Conservation (phyloP, 2,113 vertebrate species). For the Oxyura jamaicensis region DNA sequence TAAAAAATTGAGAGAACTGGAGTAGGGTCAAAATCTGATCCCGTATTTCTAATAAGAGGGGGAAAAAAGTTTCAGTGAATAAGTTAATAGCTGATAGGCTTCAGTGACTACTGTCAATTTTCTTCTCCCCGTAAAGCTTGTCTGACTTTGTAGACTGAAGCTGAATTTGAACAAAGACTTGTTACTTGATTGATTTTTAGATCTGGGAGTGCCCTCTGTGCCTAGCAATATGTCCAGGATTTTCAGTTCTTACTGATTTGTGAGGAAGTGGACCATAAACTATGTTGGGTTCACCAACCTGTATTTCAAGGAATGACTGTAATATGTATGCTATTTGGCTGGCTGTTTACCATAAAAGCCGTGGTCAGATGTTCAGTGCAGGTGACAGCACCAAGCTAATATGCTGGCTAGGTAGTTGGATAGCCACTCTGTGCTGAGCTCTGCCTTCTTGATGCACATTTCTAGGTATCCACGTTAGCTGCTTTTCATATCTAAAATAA, state of each 20-base stretch:
- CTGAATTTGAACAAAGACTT: not conserved
- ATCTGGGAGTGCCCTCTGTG: not conserved
- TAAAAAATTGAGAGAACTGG: not conserved
- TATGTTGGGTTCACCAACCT: not conserved
- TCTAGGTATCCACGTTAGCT: not conserved
- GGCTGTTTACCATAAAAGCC: not conserved
- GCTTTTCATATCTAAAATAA: not conserved
- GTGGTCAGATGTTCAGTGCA: not conserved
- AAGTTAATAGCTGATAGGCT: not conserved
- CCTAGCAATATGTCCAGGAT: not conserved
- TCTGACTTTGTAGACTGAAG: not conserved
- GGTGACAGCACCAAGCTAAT: not conserved
- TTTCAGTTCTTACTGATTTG: not conserved
- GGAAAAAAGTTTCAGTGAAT: not conserved
- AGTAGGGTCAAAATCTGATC: not conserved
- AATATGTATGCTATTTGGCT: not conserved
- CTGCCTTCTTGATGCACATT: not conserved
- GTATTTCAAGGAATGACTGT: not conserved
- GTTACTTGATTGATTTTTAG: not conserved
- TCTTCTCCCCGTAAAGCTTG: not conserved
- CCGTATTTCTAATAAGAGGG: not conserved
- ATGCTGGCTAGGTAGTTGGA: not conserved
- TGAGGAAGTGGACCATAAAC: not conserved
- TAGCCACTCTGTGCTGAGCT: not conserved
- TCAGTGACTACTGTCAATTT: not conserved